phyloP scores from a whole-genome alignment of 1,140 invertebrate species.

The Phortica variegata region DNA sequence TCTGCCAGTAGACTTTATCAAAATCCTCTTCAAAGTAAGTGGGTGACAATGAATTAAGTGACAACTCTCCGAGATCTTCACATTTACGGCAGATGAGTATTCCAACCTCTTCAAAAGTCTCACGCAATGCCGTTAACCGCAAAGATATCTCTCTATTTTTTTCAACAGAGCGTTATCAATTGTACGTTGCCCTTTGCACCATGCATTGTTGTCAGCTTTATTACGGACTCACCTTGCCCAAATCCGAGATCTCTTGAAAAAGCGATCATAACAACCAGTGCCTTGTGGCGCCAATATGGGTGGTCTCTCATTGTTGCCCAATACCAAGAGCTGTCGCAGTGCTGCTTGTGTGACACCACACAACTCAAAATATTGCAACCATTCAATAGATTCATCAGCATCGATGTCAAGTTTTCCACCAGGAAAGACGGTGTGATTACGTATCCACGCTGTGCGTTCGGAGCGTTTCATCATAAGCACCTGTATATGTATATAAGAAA shows the following conservation, averaged over 20 bases:
- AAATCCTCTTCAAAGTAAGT: slow-evolving; percentile 16
- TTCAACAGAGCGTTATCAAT: slow-evolving; percentile 16
- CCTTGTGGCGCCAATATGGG: slow-evolving; percentile 33
- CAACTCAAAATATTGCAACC: slow-evolving; percentile 34
- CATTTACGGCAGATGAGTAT: slow-evolving; percentile 69
- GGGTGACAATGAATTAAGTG: too few relatives aligned
- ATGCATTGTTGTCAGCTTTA: too few relatives aligned
- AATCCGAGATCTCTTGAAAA: slow-evolving; percentile 33
- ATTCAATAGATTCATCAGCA: slow-evolving; percentile 31
- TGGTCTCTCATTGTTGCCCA: slow-evolving; percentile 25
- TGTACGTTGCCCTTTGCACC: slow-evolving; percentile 18
- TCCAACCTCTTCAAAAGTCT: slow-evolving; percentile 91
- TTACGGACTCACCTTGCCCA: slow-evolving; percentile 41
- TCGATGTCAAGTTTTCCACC: slow-evolving; percentile 29
- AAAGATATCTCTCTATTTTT: slow-evolving; percentile 66
- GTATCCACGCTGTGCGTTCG: slow-evolving; percentile 22
- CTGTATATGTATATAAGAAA: too few relatives aligned
- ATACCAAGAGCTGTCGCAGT: slow-evolving; percentile 26
- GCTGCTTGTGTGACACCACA: slow-evolving; percentile 30
- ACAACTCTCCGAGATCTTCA: slow-evolving; percentile 12
- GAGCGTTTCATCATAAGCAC: slow-evolving; percentile 38
- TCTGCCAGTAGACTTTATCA: slow-evolving; percentile 38
- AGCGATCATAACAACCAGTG: slow-evolving; percentile 41
- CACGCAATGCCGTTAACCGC: slow-evolving; percentile 81
- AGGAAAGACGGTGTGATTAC: slow-evolving; percentile 38